phyloP scores from a whole-genome alignment of 1,140 invertebrate genomes.

The Psix sp. region DNA sequence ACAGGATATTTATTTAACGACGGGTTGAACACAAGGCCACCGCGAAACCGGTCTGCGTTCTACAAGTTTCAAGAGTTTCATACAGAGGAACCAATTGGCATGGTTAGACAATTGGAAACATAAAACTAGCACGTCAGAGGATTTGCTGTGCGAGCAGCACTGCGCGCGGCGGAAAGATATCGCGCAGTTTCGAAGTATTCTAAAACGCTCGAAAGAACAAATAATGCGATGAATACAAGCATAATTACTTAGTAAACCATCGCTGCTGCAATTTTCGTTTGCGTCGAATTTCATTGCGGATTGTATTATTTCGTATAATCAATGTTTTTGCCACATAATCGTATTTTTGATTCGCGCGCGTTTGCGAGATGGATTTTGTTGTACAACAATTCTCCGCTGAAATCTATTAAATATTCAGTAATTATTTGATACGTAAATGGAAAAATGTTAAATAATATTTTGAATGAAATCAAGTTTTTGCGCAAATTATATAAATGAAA shows the following conservation, averaged over 20 bases:
- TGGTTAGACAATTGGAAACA: conserved; percentile 44
- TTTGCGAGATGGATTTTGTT: too few relatives aligned
- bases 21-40: conserved; percentile 27
- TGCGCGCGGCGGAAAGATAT: conserved; percentile 14
- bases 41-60: conserved; percentile 38
- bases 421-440: too few relatives aligned
- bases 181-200: conserved; percentile 2
- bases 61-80: conserved; percentile 10
- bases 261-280: conserved; percentile 3
- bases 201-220: conserved; percentile 4
- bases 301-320: too few relatives aligned
- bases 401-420: too few relatives aligned
- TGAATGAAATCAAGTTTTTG: too few relatives aligned
- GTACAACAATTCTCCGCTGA: neutral
- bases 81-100: conserved; percentile 24
- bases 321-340: too few relatives aligned
- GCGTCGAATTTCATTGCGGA: too few relatives aligned
- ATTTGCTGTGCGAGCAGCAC: conserved; percentile 15
- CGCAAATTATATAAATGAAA: too few relatives aligned
- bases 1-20: conserved; percentile 35
- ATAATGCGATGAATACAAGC: neutral
- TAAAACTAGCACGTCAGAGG: conserved; percentile 20
- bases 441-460: too few relatives aligned
- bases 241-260: conserved; percentile 1
- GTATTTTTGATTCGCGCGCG: too few relatives aligned